Evolutionary conservation across 2,113 vertebrate genomes (phyloP), one percentile per base, ranked within the genome.

Genomic region (Anser cygnoides): DNA sequence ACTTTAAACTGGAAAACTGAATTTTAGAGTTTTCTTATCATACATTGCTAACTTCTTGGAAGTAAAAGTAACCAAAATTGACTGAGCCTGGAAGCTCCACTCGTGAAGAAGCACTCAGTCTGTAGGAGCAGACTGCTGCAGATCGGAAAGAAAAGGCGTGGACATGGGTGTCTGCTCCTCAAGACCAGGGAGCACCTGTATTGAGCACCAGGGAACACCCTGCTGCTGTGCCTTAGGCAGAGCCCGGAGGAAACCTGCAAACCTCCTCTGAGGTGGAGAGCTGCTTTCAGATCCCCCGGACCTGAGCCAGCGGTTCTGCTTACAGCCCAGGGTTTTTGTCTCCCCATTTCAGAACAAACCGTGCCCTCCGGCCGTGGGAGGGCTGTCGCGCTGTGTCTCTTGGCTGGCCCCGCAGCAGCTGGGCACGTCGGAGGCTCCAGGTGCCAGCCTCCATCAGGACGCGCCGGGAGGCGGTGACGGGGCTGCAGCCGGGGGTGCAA

Each of bases 51-150:
- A 25, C 9, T 44, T 12, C 31, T 13, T 21, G 59, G 66, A 58
- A 66, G 50, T 11, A 78, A 63, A 65, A 8, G 29, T 6, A 43
- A 3, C 18, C 20, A 13, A 18, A 12, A 5, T 1, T 6, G 17
- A 3, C 8, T 49, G 61, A n/a, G 55, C 37, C 55, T 25, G 33
- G 39, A 41, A 29, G 11, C 26, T 31, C n/a, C 41, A 2, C 16
- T 57, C 1, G 0, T 0, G 44, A 26, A 0, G 8, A 0, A 19
- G 10, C 63, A 10, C 25, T 7, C n/a, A 1, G 0, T 1, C 58
- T 35, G 1, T 1, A 41, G 52, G 8, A 9, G 19, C 41, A 35
- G 23, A 12, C 23, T 5, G 1, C 28, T 25, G 0, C 49, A 55
- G 13, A 4, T 3, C 9, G 1, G 43, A 25, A 35, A 18, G 46